Evolutionary conservation across 2,113 vertebrate species (phyloP).

Genomic region (Andinoacara biseriatus): DNA sequence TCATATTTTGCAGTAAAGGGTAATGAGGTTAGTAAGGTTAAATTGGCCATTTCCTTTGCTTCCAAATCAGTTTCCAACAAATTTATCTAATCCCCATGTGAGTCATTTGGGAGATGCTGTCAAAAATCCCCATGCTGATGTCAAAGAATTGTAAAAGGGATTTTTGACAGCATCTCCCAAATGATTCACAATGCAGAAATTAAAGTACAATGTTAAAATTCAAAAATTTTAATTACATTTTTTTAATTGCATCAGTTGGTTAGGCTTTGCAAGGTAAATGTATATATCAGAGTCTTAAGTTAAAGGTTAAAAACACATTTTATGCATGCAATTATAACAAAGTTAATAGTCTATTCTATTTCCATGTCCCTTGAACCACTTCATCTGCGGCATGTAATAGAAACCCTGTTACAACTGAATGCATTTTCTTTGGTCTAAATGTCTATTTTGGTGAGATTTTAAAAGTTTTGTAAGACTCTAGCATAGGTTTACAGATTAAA

Average conservation of each 20-base stretch:
- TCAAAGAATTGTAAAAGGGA: not conserved
- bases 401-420: not conserved
- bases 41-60: not conserved
- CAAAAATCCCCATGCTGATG: not conserved
- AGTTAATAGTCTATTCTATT: not conserved
- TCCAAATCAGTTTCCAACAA: not conserved
- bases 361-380: not conserved
- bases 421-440: not conserved
- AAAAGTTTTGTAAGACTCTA: slow-evolving; percentile 2
- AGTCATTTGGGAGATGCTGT: too few relatives aligned
- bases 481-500: not conserved
- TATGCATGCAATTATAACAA: too few relatives aligned
- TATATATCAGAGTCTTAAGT: not conserved
- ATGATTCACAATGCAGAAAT: not conserved
- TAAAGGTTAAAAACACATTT: not conserved
- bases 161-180: not conserved
- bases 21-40: slow-evolving; percentile 5
- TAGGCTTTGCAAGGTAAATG: not conserved
- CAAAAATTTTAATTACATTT: not conserved
- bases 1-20: not conserved
- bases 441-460: not conserved
- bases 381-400: not conserved
- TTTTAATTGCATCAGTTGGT: not conserved
- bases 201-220: not conserved
- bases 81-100: not conserved